Evolutionary conservation across 1,140 invertebrate species (phyloP).

Genomic region (Uloborus diversus): DNA sequence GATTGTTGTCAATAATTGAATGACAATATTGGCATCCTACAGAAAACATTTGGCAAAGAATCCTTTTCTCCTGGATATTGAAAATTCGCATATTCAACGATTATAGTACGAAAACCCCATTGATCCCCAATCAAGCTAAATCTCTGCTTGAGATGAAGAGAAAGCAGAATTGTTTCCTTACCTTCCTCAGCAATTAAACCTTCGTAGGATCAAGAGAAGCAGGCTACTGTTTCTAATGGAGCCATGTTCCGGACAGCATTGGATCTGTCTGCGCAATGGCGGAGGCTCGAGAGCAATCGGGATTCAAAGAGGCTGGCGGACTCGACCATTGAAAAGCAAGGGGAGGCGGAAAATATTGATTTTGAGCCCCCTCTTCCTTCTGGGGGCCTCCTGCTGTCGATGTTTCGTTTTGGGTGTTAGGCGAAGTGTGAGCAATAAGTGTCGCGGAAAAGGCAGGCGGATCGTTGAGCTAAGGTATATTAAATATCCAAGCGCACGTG

Average conservation of each 20-base stretch:
- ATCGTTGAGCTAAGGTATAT: neutral
- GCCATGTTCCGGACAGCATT: conserved; percentile 7
- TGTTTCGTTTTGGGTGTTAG: conserved; percentile 30
- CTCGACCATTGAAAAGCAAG: conserved; percentile 28
- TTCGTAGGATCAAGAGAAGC: neutral
- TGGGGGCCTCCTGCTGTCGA: neutral
- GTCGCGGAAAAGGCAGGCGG: neutral
- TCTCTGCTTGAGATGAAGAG: too few relatives aligned
- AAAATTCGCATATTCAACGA: too few relatives aligned
- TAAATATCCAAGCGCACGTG: neutral
- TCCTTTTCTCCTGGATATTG: too few relatives aligned
- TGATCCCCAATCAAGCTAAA: too few relatives aligned
- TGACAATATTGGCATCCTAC: too few relatives aligned
- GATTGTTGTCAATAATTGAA: too few relatives aligned
- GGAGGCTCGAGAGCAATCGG: conserved; percentile 27
- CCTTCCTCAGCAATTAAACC: neutral
- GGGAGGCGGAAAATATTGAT: conserved; percentile 39
- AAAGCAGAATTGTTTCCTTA: neutral
- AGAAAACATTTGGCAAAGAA: too few relatives aligned
- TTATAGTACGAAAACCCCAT: too few relatives aligned
- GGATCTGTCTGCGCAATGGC: conserved; percentile 15
- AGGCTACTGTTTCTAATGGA: neutral
- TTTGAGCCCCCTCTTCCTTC: conserved; percentile 3
- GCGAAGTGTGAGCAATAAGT: neutral
- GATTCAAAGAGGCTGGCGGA: conserved; percentile 14